Evolutionary conservation across 2,797 vertebrate species (phyloP).

Genomic region (Diglossa cyanea): DNA sequence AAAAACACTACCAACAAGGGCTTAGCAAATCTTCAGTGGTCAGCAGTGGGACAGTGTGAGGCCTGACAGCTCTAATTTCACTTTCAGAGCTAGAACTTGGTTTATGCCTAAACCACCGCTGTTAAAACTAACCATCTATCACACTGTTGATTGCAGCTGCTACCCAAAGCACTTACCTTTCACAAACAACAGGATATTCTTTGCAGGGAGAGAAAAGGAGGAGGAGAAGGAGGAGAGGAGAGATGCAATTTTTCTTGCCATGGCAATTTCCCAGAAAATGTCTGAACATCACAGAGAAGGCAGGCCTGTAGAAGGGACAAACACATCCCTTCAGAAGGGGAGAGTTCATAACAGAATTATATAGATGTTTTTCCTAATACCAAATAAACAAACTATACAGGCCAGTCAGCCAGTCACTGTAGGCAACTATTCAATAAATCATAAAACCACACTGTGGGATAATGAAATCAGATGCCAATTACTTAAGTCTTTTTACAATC

Average conservation of each 20-base stretch:
- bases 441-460: neutral
- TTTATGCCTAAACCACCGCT: neutral
- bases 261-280: neutral
- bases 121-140: neutral
- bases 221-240: neutral
- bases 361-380: neutral
- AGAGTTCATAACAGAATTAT: neutral
- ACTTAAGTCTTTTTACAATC: neutral
- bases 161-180: neutral
- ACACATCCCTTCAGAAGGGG: constrained; percentile 3
- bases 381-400: neutral
- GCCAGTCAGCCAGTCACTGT: neutral
- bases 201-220: neutral
- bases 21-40: neutral
- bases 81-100: neutral
- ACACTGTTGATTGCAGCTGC: neutral
- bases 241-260: neutral
- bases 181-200: neutral
- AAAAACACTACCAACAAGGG: neutral
- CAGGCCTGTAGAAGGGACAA: neutral
- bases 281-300: neutral
- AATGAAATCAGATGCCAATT: neutral
- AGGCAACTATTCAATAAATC: neutral
- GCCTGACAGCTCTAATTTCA: neutral
- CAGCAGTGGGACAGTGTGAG: neutral